Evolutionary conservation across 2,113 vertebrate species (phyloP).

Genomic region (Bubo blakistoni): DNA sequence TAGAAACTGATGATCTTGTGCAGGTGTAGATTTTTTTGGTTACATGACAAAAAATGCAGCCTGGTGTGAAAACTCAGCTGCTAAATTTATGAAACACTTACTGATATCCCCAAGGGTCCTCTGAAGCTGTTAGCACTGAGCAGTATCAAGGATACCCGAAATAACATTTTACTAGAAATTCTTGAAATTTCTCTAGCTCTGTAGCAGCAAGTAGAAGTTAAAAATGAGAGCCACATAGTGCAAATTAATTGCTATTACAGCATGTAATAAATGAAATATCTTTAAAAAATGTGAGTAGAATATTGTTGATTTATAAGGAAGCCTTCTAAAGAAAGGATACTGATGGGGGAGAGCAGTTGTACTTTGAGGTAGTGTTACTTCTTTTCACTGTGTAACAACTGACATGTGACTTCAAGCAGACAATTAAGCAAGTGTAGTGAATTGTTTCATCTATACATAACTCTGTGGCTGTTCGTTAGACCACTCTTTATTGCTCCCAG

Average conservation of each 20-base stretch:
- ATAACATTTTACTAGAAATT: background rate
- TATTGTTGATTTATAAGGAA: background rate
- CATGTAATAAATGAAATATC: background rate
- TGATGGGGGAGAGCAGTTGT: background rate
- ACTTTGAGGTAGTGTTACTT: background rate
- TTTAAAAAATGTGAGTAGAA: background rate
- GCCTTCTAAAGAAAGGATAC: background rate
- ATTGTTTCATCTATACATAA: rapidly evolving
- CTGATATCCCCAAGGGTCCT: background rate
- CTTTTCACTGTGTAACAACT: background rate
- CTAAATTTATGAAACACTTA: constrained; percentile 22
- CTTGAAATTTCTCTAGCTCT: background rate
- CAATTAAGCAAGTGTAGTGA: background rate
- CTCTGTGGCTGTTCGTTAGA: background rate
- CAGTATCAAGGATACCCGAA: background rate
- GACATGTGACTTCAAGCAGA: background rate
- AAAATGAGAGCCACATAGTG: background rate
- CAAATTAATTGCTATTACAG: background rate
- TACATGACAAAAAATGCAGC: background rate
- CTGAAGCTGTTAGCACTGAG: background rate
- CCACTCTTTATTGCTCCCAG: background rate
- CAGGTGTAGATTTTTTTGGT: background rate
- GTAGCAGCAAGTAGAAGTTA: background rate
- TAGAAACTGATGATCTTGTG: background rate
- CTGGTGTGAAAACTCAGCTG: background rate